These are phyloP conservation scores for Priocnemis perturbator DNA, from an alignment of 2,888 invertebrate species.

Conservation along the genomic window DNA sequence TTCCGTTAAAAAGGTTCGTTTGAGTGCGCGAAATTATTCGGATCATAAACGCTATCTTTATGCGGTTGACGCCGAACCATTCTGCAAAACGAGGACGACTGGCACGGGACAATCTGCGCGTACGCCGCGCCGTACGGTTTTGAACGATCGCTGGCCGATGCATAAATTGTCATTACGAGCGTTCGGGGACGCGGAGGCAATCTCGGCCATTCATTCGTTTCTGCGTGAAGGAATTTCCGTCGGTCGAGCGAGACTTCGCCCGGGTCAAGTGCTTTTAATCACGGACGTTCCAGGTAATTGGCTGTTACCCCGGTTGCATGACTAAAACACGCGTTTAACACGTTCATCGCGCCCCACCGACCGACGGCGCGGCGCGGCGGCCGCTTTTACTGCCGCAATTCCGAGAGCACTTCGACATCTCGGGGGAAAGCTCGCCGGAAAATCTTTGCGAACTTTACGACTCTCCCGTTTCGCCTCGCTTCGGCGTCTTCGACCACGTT, in stretches of 20 bases:
- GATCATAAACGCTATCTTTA: no score
- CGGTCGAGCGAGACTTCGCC: background rate
- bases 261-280: slow-evolving; percentile 2
- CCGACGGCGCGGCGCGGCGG: background rate
- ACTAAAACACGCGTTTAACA: slow-evolving; percentile 6
- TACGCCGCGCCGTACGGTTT: no score
- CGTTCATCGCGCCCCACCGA: slow-evolving; percentile 2
- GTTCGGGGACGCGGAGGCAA: background rate
- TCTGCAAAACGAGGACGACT: background rate
- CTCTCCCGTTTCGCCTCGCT: background rate
- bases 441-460: slow-evolving; percentile 8
- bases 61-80: no score
- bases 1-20: no score
- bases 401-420: no score
- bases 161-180: no score
- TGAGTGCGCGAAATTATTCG: no score
- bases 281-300: slow-evolving; percentile 8
- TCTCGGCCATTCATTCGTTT: background rate
- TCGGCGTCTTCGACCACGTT: no score
- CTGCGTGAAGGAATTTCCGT: background rate
- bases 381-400: no score
- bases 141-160: no score
- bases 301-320: slow-evolving; percentile 2
- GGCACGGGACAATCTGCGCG: background rate
- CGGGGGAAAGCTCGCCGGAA: background rate